Evolutionary conservation across 2,797 vertebrate genomes (phyloP).

Genomic region (Thunnus albacares): DNA sequence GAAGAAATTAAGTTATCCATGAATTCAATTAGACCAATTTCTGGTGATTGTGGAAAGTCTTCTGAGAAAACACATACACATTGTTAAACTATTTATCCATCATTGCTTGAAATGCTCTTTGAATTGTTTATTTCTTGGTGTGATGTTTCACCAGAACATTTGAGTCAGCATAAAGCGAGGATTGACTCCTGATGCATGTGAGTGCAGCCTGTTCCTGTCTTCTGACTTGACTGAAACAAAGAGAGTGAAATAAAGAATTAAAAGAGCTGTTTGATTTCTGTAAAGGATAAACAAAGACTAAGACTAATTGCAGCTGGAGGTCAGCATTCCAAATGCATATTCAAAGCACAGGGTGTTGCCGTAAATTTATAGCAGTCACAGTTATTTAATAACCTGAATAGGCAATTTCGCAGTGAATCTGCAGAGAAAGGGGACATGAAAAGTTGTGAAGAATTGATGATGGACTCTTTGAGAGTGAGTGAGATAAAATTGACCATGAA

Average conservation of each 20-base stretch:
- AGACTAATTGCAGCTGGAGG: slow-evolving; percentile 88
- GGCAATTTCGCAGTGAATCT: slow-evolving; percentile 86
- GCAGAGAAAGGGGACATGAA: slow-evolving; percentile 86
- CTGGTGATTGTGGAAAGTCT: background rate
- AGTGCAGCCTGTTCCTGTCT: slow-evolving; percentile 7
- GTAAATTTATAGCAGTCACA: slow-evolving; percentile 84
- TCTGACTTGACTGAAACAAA: slow-evolving; percentile 55
- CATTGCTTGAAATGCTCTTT: background rate
- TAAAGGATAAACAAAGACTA: slow-evolving; percentile 84
- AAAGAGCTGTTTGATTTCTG: slow-evolving; percentile 73
- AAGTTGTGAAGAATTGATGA: slow-evolving; percentile 90
- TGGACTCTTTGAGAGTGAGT: slow-evolving; percentile 84
- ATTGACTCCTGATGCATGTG: slow-evolving; percentile 4
- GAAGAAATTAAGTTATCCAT: background rate
- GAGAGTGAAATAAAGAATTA: slow-evolving; percentile 56
- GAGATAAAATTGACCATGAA: slow-evolving; percentile 91
- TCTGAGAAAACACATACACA: background rate
- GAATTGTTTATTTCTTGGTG: background rate
- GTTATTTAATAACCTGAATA: slow-evolving; percentile 87
- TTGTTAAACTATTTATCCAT: background rate
- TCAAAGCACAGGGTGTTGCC: slow-evolving; percentile 79
- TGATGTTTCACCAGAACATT: slow-evolving; percentile 2
- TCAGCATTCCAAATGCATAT: slow-evolving; percentile 82
- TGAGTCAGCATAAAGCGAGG: background rate
- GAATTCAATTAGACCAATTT: background rate